Evolutionary conservation across 2,113 vertebrate species (phyloP), one percentile per base, ranked within the genome.

Genomic region (Galbula dea): DNA sequence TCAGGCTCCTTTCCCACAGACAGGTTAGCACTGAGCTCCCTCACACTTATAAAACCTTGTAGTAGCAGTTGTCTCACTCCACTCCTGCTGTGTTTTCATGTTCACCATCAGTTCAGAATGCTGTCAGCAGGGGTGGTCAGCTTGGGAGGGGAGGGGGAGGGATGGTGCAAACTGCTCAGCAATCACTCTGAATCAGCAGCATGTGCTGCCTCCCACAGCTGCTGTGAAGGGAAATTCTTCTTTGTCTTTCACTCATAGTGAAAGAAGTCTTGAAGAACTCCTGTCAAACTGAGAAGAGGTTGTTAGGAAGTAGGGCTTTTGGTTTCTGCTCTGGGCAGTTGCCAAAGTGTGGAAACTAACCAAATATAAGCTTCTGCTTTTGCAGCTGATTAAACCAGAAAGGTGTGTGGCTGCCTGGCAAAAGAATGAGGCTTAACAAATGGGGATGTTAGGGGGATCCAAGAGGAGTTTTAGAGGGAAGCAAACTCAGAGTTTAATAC

Each of bases 1-100:
- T 98, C 98, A n/a, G 97, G 98, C 63, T 97, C 98, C 54, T 98
- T 98, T 86, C 97, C 97, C 49, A 97, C 97, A 65, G 97, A 98
- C 95, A 97, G 98, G 99, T 99, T 63, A 97, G 96, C 71, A 15
- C 23, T 74, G 12, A 19, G 57, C 34, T 43, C 34, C 41, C 37
- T 61, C 11, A 78, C 29, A 39, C 22, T 39, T 26, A 26, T 37
- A 22, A 5, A 37, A 16, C 9, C 22, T 66, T 34, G 5, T 14
- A 20, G 52, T 15, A 16, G 27, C 24, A 21, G 7, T 29, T 72
- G 32, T 58, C 32, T 83, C 8, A 1, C 36, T 92, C 86, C 21
- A 30, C 26, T 77, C 18, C 32, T 41, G 3, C 7, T 34, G 8
- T 51, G 32, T 69, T 68, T 66, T 43, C 71, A 17, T 79, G 8